Percentiles rank a stretch among this genome's conserved stretches.
These are phyloP conservation scores for Panagrolaimus sp. DNA, from an alignment of 1,140 invertebrate genomes.

Conservation along the genomic window DNA sequence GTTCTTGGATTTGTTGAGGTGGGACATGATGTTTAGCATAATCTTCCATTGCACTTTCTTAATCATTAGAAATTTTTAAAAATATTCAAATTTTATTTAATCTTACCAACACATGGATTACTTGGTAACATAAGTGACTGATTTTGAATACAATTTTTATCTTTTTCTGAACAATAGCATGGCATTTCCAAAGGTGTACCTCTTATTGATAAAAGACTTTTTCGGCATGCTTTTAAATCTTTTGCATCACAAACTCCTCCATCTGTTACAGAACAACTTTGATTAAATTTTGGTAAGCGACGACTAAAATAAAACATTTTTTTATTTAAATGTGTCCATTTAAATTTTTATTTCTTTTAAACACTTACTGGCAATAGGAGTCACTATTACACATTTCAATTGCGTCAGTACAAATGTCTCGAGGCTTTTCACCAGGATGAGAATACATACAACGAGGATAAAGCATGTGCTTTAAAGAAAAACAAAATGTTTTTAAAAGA, in stretches of 20 bases:
- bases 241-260: conserved; percentile 27
- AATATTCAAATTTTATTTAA: not conserved
- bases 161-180: conserved; percentile 45
- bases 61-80: conserved; percentile 8
- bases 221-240: conserved; percentile 32
- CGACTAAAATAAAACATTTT: conserved; percentile 26
- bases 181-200: conserved; percentile 48
- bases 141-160: conserved; percentile 34
- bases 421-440: conserved; percentile 28
- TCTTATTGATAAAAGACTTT: conserved; percentile 37
- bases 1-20: conserved; percentile 11
- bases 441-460: conserved; percentile 43
- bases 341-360: not conserved
- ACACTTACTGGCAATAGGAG: conserved; percentile 45
- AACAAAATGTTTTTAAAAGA: not conserved
- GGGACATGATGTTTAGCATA: conserved; percentile 21
- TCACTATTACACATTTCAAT: conserved; percentile 39
- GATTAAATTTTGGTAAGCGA: conserved; percentile 24
- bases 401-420: conserved; percentile 40
- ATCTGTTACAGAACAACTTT: conserved; percentile 27
- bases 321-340: conserved; percentile 17
- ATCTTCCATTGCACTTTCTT: conserved; percentile 37
- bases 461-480: conserved; percentile 49
- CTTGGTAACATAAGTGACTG: conserved; percentile 44
- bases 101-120: conserved; percentile 51